phyloP scores from a whole-genome alignment of 2,113 vertebrate genomes.

The Holacanthus passer region DNA sequence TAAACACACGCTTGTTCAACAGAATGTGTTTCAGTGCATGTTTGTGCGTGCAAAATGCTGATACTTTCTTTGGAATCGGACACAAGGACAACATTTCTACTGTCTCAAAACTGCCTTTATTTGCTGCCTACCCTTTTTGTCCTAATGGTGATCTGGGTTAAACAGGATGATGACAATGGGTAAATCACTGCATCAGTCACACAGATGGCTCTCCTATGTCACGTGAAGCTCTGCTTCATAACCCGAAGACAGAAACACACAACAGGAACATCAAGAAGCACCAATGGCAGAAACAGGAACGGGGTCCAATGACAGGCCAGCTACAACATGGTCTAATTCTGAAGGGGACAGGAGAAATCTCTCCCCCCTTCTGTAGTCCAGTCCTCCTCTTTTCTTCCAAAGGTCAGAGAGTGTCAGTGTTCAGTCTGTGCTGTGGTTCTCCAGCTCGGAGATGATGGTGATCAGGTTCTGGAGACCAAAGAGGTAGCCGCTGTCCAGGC shows the following conservation, averaged over 20 bases:
- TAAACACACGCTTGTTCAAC: conserved; percentile 34
- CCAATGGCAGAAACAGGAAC: conserved; percentile 52
- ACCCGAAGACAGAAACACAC: conserved; percentile 34
- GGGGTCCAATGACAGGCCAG: conserved; percentile 28
- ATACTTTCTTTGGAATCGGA: conserved; percentile 71
- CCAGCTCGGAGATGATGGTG: conserved; percentile 98
- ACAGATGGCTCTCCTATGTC: conserved; percentile 34
- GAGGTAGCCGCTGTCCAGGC: conserved; percentile 96
- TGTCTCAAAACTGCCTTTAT: conserved; percentile 28
- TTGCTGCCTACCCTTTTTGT: conserved; percentile 22
- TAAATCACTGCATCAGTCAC: conserved; percentile 56
- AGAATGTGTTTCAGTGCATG: conserved; percentile 50
- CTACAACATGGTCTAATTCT: conserved; percentile 35
- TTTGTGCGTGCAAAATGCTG: conserved; percentile 63
- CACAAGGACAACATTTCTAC: conserved; percentile 44
- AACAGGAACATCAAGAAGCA: conserved; percentile 58
- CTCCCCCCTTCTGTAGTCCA: conserved; percentile 21
- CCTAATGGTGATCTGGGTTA: conserved; percentile 34
- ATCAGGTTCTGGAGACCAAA: conserved; percentile 98
- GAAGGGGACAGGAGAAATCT: conserved; percentile 22
- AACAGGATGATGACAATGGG: conserved; percentile 34
- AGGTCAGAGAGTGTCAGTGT: conserved; percentile 65
- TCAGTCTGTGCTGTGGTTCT: conserved; percentile 93
- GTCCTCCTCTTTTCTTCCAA: conserved; percentile 55
- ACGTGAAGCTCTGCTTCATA: conserved; percentile 44